Evolutionary conservation across 1,140 invertebrate species (phyloP).

Genomic region (Drosophila ironensis): DNA sequence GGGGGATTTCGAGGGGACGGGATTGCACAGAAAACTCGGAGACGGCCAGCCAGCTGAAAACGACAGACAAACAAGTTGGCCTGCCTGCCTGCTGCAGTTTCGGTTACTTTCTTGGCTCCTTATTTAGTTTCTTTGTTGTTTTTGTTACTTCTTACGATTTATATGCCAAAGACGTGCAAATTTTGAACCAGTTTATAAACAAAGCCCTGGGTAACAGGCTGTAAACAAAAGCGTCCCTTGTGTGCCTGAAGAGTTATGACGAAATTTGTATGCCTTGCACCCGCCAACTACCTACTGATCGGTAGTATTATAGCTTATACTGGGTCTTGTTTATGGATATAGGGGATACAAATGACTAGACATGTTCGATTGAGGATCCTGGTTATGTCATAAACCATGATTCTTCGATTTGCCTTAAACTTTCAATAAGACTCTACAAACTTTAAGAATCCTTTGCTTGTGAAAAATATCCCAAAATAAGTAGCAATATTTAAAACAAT

Average conservation of each 20-base stretch:
- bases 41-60: constrained; percentile 60
- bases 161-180: constrained; percentile 72
- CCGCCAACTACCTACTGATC: constrained; percentile 40
- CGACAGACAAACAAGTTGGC: constrained; percentile 69
- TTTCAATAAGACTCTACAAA: too few relatives aligned
- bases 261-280: constrained; percentile 74
- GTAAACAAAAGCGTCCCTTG: constrained; percentile 44
- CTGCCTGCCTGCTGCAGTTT: constrained; percentile 19
- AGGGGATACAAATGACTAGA: background rate
- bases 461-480: too few relatives aligned
- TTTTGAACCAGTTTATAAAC: constrained; percentile 77
- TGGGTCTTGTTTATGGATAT: constrained; percentile 24
- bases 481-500: too few relatives aligned
- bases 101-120: constrained; percentile 29
- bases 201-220: constrained; percentile 51
- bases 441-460: too few relatives aligned
- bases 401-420: too few relatives aligned
- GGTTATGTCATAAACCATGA: too few relatives aligned
- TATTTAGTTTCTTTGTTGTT: constrained; percentile 29
- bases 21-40: constrained; percentile 12
- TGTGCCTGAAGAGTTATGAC: constrained; percentile 45
- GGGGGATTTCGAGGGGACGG: constrained; percentile 27
- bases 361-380: constrained; percentile 19
- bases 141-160: constrained; percentile 33
- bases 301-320: constrained; percentile 18